Conservation (phyloP, 2,797 vertebrate genomes). For the Chromis chromis region DNA sequence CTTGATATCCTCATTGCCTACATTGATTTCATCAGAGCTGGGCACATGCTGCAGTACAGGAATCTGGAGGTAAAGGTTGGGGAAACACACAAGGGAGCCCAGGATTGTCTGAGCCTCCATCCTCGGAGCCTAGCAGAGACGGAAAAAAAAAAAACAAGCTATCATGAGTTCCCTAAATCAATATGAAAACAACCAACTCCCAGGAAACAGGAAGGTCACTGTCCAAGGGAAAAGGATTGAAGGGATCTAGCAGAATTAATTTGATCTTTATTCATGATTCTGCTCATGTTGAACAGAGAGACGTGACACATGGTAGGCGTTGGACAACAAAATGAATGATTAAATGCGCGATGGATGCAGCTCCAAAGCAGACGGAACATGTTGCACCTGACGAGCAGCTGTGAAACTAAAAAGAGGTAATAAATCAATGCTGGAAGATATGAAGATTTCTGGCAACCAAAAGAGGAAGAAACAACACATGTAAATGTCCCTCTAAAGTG, state of each 20-base stretch:
- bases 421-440: conserved; percentile 13
- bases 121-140: conserved; percentile 88
- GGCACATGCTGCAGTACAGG: conserved; percentile 83
- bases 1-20: conserved; percentile 89
- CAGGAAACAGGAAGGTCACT: conserved; percentile 24
- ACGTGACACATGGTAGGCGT: conserved; percentile 6
- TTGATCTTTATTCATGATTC: conserved; percentile 44
- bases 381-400: conserved; percentile 25
- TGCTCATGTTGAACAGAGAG: conserved; percentile 24
- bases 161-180: conserved; percentile 37
- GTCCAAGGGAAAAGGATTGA: conserved; percentile 26
- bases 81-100: conserved; percentile 96
- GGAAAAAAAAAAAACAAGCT: conserved; percentile 4
- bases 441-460: neutral
- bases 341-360: conserved; percentile 17
- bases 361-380: conserved; percentile 11
- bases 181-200: conserved; percentile 48
- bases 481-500: neutral
- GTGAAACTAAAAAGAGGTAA: conserved; percentile 17
- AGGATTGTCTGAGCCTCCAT: conserved; percentile 94
- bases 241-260: conserved; percentile 27
- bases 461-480: neutral
- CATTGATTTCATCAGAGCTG: conserved; percentile 81
- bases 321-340: conserved; percentile 41
- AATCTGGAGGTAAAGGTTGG: conserved; percentile 92